Evolutionary conservation across 2,888 invertebrate species (phyloP).

Genomic region (Tetragnatha montana): DNA sequence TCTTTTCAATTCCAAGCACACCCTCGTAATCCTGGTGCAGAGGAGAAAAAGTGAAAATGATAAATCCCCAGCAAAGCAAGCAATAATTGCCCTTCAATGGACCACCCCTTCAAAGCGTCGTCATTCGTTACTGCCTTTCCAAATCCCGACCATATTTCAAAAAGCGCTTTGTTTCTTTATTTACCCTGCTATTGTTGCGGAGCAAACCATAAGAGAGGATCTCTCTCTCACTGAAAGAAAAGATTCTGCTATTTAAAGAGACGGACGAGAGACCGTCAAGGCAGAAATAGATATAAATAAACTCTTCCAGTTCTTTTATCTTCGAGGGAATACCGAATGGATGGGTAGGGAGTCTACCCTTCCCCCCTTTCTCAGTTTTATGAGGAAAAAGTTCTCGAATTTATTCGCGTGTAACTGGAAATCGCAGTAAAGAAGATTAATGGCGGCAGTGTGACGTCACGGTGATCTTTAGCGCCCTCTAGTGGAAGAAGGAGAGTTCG

Average conservation of each 20-base stretch:
- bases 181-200: constrained; percentile 6
- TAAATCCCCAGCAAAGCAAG: constrained; percentile 46
- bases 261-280: constrained; percentile 41
- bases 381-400: constrained; percentile 40
- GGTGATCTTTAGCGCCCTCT: constrained; percentile 63
- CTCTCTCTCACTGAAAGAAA: constrained; percentile 24
- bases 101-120: constrained; percentile 16
- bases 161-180: constrained; percentile 45
- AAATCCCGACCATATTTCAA: constrained; percentile 61
- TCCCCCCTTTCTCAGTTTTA: constrained; percentile 46
- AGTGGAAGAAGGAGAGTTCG: constrained; percentile 31
- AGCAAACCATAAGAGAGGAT: constrained; percentile 10
- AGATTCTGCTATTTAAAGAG: constrained; percentile 47
- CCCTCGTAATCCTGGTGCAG: constrained; percentile 24
- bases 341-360: not conserved
- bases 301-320: constrained; percentile 49
- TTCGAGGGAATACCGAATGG: constrained; percentile 22
- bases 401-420: constrained; percentile 64
- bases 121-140: constrained; percentile 46
- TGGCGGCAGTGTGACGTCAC: constrained; percentile 56
- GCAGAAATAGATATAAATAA: constrained; percentile 61
- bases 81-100: constrained; percentile 54
- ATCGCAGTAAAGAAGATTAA: constrained; percentile 63
- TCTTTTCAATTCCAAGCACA: constrained; percentile 35
- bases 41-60: constrained; percentile 33